Percentiles rank a stretch among this genome's conserved stretches.
Evolutionary conservation across 2,113 vertebrate species (phyloP).

Genomic region (Melierax canorus): DNA sequence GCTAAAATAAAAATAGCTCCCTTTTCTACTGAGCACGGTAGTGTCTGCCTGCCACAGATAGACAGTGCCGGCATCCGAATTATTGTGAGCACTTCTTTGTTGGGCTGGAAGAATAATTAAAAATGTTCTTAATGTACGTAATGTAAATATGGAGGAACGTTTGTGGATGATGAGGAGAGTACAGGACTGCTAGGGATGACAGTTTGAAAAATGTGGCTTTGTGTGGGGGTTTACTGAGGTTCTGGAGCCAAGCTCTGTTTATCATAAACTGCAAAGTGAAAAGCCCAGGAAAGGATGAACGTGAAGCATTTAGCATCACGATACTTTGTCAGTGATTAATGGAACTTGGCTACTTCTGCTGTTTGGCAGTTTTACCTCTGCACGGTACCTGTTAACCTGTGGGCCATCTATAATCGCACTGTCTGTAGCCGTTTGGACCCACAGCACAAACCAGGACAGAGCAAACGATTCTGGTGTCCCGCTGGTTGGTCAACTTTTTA

Average conservation of each 20-base stretch:
- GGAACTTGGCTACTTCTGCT: constrained; percentile 1
- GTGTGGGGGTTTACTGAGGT: background rate
- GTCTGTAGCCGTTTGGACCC: background rate
- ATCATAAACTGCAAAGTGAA: constrained; percentile 19
- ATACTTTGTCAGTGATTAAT: constrained; percentile 43
- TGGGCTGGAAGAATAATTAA: background rate
- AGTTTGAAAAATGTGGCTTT: background rate
- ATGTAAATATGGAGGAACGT: background rate
- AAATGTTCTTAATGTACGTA: background rate
- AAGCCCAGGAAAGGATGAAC: constrained; percentile 1
- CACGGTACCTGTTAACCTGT: fast-evolving
- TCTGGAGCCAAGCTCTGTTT: constrained; percentile 12
- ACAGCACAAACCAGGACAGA: background rate
- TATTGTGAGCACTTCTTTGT: background rate
- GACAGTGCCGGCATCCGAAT: background rate
- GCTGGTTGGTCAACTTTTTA: background rate
- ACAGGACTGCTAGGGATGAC: background rate
- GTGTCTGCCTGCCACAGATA: background rate
- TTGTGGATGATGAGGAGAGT: background rate
- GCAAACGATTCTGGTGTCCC: background rate
- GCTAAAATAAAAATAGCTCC: background rate
- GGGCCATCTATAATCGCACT: background rate
- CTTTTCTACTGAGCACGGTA: background rate
- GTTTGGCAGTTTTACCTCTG: constrained; percentile 13
- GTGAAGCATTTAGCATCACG: background rate